phyloP scores from a whole-genome alignment of 2,797 vertebrate species.

The Spinus pinus region DNA sequence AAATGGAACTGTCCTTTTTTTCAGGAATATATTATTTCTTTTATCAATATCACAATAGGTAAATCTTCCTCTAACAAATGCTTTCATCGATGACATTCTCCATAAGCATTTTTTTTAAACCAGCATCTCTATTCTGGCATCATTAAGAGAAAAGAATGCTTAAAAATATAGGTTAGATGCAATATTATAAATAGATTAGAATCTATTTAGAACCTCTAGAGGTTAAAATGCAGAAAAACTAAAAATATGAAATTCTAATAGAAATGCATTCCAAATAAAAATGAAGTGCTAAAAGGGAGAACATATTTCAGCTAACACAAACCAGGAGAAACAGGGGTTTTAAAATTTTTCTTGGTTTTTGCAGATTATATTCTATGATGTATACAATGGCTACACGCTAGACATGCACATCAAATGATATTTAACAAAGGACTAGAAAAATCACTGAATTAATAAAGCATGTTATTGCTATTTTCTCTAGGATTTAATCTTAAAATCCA shows the following conservation, averaged over 20 bases:
- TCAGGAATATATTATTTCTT: background rate
- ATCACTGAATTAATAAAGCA: background rate
- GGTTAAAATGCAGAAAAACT: background rate
- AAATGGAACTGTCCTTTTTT: background rate
- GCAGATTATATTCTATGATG: background rate
- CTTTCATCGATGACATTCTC: background rate
- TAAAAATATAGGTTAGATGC: constrained; percentile 9
- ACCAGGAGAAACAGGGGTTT: background rate
- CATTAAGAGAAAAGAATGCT: background rate
- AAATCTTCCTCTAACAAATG: background rate
- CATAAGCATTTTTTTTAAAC: background rate
- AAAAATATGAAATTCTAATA: background rate
- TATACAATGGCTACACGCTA: background rate
- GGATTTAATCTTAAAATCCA: background rate
- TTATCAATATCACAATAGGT: background rate
- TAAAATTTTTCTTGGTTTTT: background rate
- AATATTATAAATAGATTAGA: constrained; percentile 23
- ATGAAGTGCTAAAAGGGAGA: background rate
- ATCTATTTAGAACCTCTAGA: constrained; percentile 11
- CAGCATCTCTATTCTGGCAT: background rate
- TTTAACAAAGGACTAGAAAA: background rate
- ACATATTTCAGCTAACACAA: background rate
- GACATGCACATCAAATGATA: background rate
- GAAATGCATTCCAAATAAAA: background rate
- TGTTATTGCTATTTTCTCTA: background rate